phyloP scores from a whole-genome alignment of 2,888 invertebrate species.

The Villa cingulata region DNA sequence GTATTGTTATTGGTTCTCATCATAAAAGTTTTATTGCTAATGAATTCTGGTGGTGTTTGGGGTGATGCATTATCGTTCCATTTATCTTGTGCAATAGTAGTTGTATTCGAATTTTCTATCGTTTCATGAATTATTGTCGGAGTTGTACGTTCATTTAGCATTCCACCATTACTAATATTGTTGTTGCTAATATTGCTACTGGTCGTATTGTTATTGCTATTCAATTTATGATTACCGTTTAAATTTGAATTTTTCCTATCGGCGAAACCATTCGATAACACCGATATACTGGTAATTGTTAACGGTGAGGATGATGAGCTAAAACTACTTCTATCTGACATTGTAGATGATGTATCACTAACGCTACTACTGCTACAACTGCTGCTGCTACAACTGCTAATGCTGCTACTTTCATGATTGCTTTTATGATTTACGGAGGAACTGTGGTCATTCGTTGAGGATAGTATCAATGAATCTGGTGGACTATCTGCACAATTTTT shows the following conservation, averaged over 20 bases:
- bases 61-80: conserved; percentile 18
- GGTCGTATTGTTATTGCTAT: background rate
- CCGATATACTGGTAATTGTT: conserved; percentile 12
- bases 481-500: conserved; percentile 30
- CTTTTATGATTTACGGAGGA: no score
- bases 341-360: conserved; percentile 6
- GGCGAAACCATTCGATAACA: conserved; percentile 12
- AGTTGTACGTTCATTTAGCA: background rate
- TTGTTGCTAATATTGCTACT: background rate
- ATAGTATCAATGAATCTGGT: conserved; percentile 26
- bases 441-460: no score
- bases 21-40: conserved; percentile 30
- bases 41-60: conserved; percentile 24
- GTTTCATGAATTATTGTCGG: conserved; percentile 1
- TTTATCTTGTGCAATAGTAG: conserved; percentile 25
- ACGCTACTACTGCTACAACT: conserved; percentile 11
- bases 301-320: conserved; percentile 8
- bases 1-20: conserved; percentile 32
- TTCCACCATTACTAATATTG: background rate
- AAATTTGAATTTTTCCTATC: conserved; percentile 5
- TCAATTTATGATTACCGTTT: background rate
- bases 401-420: no score
- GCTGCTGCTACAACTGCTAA: no score
- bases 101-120: conserved; percentile 16
- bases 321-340: conserved; percentile 19